Base-by-base conservation (phyloP, 2,113 vertebrate species). In the Etia nguti region DNA sequence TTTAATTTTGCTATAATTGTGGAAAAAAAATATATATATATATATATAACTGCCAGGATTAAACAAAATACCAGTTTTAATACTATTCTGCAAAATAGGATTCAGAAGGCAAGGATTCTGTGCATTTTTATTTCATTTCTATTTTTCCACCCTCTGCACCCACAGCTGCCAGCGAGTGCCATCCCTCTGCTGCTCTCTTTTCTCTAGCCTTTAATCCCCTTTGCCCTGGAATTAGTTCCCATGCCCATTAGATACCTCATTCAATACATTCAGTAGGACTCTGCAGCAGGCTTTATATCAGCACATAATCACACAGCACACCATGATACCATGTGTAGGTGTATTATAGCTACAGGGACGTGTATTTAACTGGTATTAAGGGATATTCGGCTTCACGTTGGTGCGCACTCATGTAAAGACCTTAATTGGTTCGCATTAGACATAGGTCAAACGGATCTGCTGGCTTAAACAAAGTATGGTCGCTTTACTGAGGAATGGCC, bases 321-420 rank as follows among this genome's bases (percentile, higher is more conserved):
- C 92, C 86, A 81, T 29, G 88, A 91, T 92, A 87, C 84, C 84
- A 87, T 93, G 92, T 94, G 95, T 91, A 95, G 94, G 94, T 95
- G 95, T 94, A 94, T 92, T 95, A 93, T 88, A 86, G 92, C 90
- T 90, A 79, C 85, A 86, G 84, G 91, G 89, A 94, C 83, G 75
- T 93, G 94, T 95, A 92, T 95, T 95, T 94, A 95, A 95, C 88
- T 73, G 80, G 95, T 90, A 94, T 94, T 94, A 95, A 91, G 83
- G 89, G 91, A 90, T 92, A 92, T 94, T 91, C 88, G 15, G 92
- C 90, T 89, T 81, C 89, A 91, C 86, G 22, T 91, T 89, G 85
- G 83, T 89, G 91, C 75, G 22, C 89, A 4, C 89, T 80, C 89
- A 89, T 95, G 86, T 91, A 92, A 93, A 94, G 90, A 92, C 89